Evolutionary conservation across 2,797 vertebrate species (phyloP), one percentile per base, ranked within the genome.

Genomic region (Molossus alvarezi): DNA sequence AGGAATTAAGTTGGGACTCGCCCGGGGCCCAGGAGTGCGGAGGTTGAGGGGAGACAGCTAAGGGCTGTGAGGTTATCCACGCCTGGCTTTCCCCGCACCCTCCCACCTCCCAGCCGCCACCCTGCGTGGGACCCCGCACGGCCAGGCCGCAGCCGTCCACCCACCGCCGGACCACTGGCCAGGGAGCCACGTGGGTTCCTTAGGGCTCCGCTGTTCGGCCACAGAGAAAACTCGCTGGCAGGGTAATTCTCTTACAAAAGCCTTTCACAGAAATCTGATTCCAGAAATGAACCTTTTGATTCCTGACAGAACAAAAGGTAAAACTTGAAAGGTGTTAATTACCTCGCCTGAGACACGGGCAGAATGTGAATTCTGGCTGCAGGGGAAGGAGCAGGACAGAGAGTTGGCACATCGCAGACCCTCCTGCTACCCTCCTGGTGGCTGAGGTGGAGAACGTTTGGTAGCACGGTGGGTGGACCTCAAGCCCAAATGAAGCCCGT

Each of bases 241-340:
- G 83, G 21, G 60, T 69, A 80, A 97, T 90, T 94, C 93, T 9
- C 6, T 45, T 45, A 45, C 41, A 84, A 91, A 96, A 93, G 86
- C 3, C 77, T 90, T 86, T 90, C 80, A 65, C 37, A 60, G 60
- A 86, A 60, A 37, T 94, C 29, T 18, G 73, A 94, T 84, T 37
- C 85, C 91, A 97, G 95, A 97, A 97, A 94, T 5, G 76, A 95
- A 90, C 94, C 91, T 95, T 97, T 94, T 97, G 96, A 96, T 96
- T 89, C 85, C 55, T 97, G 80, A 73, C 97, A 97, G 96, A 96
- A 84, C 73, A 95, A 95, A 97, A 96, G 91, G 85, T 97, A 92
- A 96, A 88, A 97, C 77, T 85, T 96, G 95, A 98, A 98, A 98
- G 80, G 96, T 37, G 91, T 94, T 97, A 88, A 97, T 97, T 88